phyloP scores from a whole-genome alignment of 2,797 vertebrate genomes.

The Syngnathus rostellatus region DNA sequence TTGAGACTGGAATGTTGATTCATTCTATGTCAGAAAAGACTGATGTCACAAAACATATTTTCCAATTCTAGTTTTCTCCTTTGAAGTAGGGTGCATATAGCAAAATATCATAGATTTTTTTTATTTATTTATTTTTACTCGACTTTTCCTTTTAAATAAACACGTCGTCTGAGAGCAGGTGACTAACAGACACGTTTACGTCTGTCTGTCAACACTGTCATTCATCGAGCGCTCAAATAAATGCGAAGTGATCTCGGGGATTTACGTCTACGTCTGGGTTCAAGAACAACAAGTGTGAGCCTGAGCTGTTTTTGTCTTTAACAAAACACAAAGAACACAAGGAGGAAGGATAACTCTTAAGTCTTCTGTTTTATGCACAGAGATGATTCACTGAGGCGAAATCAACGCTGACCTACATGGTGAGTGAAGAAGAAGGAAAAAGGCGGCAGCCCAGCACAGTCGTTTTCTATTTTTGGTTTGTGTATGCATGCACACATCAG shows the following conservation, averaged over 20 bases:
- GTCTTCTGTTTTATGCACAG: slow-evolving; percentile 44
- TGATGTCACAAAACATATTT: too few species aligned
- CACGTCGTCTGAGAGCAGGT: not conserved
- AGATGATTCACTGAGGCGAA: slow-evolving; percentile 39
- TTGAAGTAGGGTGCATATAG: too few species aligned
- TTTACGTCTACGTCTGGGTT: slow-evolving; percentile 24
- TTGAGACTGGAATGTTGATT: too few species aligned
- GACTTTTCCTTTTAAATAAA: slow-evolving; percentile 27
- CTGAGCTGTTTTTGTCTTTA: slow-evolving; percentile 13
- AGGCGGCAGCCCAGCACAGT: slow-evolving; percentile 23
- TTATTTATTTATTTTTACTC: not conserved
- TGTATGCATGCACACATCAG: slow-evolving; percentile 54
- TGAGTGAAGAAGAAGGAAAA: slow-evolving; percentile 19
- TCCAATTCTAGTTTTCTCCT: too few species aligned
- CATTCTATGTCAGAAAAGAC: too few species aligned
- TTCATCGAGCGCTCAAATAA: slow-evolving; percentile 17
- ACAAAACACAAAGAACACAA: slow-evolving; percentile 1
- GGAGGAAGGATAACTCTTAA: slow-evolving; percentile 56
- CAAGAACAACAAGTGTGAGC: slow-evolving; percentile 23
- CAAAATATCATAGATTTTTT: not conserved
- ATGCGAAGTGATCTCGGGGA: slow-evolving; percentile 29
- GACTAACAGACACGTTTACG: not conserved
- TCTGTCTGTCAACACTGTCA: slow-evolving; percentile 1
- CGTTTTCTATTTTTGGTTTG: slow-evolving; percentile 62
- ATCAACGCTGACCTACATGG: slow-evolving; percentile 52